Percentiles rank a stretch among this genome's conserved stretches.
Evolutionary conservation across 53 echinoderm and acorn worm genomes (phyloP).

Genomic region (Mesocentrotus franciscanus): DNA sequence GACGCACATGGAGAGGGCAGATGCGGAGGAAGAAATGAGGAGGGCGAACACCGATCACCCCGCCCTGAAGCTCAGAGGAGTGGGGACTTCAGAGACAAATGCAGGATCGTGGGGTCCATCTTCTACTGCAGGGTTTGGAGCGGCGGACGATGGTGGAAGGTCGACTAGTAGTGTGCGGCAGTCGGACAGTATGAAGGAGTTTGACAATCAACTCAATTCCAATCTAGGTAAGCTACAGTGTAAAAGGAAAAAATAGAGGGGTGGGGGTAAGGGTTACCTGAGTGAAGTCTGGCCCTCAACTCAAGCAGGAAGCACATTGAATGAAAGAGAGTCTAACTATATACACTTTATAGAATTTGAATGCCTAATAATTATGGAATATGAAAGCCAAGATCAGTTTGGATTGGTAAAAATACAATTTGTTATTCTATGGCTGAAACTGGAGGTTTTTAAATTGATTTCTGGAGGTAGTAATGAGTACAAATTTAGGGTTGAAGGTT

Average conservation of each 20-base stretch:
- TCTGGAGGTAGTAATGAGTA: too few relatives aligned
- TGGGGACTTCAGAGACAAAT: constrained; percentile 55
- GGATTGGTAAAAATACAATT: too few relatives aligned
- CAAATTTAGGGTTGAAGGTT: too few relatives aligned
- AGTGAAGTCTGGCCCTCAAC: too few relatives aligned
- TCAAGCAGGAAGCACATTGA: too few relatives aligned
- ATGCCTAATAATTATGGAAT: too few relatives aligned
- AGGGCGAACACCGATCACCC: constrained; percentile 79
- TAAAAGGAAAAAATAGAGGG: neutral
- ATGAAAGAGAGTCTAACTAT: too few relatives aligned
- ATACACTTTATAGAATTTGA: too few relatives aligned
- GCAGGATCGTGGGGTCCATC: constrained; percentile 53
- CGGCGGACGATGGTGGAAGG: constrained; percentile 37
- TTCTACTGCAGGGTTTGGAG: constrained; percentile 19
- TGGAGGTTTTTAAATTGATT: too few relatives aligned
- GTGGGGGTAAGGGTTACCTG: neutral
- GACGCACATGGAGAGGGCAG: constrained; percentile 62
- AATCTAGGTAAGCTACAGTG: constrained; percentile 73
- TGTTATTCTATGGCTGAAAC: too few relatives aligned
- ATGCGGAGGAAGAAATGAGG: constrained; percentile 30
- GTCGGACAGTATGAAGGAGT: constrained; percentile 68
- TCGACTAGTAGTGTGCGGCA: constrained; percentile 1
- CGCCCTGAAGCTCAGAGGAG: constrained; percentile 79
- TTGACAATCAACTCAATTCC: constrained; percentile 73
- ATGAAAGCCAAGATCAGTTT: too few relatives aligned